Evolutionary conservation across 2,888 invertebrate genomes (phyloP).

Genomic region (Lithophane socia): DNA sequence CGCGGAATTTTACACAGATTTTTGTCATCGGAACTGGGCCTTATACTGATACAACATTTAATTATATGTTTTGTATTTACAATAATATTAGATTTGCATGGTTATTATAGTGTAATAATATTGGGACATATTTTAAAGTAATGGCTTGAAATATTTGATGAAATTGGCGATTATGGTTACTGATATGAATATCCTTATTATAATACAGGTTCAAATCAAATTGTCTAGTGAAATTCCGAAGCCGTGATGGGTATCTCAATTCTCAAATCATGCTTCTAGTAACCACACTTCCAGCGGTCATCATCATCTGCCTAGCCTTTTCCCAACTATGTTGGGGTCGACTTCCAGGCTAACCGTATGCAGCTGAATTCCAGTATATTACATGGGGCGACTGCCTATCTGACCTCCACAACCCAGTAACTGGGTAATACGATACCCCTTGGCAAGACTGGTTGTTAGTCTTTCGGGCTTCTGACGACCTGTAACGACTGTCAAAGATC

Average conservation of each 20-base stretch:
- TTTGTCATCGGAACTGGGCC: neutral
- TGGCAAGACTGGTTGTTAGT: too few species aligned
- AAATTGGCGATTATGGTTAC: neutral
- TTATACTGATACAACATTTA: neutral
- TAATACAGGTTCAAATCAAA: neutral
- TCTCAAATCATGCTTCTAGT: neutral
- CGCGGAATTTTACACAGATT: neutral
- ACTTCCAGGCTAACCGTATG: too few species aligned
- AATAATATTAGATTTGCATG: conserved; percentile 24
- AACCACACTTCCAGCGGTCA: neutral
- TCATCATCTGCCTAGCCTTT: too few species aligned
- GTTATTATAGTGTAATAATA: neutral
- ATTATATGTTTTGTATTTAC: neutral
- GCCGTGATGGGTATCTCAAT: neutral
- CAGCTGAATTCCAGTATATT: too few species aligned
- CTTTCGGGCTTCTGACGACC: too few species aligned
- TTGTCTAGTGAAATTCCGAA: neutral
- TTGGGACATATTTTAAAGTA: neutral
- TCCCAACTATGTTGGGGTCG: too few species aligned
- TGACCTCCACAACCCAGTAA: too few species aligned
- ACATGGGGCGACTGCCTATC: too few species aligned
- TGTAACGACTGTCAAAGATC: too few species aligned
- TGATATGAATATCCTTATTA: neutral
- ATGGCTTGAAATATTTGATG: neutral
- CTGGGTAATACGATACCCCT: too few species aligned